A percentile compares a stretch with the other conserved stretches of the same genome.
Conservation (phyloP, 2,797 vertebrate species). For the Pipistrellus pygmaeus region DNA sequence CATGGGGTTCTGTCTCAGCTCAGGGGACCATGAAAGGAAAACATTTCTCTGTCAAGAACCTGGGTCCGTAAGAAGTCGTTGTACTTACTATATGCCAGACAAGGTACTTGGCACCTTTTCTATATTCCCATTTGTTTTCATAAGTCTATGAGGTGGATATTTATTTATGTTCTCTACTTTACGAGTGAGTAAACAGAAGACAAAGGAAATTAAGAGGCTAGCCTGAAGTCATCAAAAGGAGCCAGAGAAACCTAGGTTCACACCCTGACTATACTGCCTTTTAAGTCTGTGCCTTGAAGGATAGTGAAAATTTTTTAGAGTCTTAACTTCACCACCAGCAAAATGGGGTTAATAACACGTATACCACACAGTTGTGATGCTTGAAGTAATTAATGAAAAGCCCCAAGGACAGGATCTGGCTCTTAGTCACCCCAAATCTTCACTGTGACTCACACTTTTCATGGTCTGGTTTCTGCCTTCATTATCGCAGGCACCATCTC, state of each 20-base stretch:
- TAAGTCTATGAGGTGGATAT: background rate
- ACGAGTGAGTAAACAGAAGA: background rate
- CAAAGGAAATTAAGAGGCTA: background rate
- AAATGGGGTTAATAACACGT: background rate
- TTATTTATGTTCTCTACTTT: background rate
- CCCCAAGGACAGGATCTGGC: background rate
- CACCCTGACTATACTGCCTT: background rate
- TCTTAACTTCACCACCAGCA: background rate
- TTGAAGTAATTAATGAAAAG: background rate
- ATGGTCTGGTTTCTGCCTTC: background rate
- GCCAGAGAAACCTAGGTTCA: background rate
- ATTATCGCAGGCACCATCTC: background rate
- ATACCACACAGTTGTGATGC: background rate
- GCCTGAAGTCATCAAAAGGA: background rate
- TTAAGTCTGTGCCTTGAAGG: background rate
- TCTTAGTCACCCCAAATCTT: background rate
- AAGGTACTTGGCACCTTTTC: background rate
- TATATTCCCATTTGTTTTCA: conserved; percentile 29
- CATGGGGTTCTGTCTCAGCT: background rate
- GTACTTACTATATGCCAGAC: background rate
- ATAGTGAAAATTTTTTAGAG: background rate
- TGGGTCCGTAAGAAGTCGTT: background rate
- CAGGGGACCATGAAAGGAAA: background rate
- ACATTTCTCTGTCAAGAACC: background rate
- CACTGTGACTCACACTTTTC: background rate